Percentiles rank a stretch among this genome's conserved stretches.
Evolutionary conservation across 2,113 vertebrate genomes (phyloP).

Genomic region (Tenebrosternarchus preto): DNA sequence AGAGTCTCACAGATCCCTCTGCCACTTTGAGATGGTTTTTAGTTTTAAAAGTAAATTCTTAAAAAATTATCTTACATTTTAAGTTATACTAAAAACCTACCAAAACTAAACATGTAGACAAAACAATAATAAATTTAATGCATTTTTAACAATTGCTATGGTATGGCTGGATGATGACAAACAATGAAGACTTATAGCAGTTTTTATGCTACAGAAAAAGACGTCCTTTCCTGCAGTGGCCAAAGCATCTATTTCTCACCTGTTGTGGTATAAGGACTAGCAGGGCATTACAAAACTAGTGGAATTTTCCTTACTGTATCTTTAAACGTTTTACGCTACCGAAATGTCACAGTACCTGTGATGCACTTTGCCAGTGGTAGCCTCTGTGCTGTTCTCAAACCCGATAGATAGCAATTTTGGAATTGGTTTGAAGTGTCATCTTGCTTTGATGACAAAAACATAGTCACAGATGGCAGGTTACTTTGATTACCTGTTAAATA

Average conservation of each 20-base stretch:
- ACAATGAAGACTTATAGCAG: no score
- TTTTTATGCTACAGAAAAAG: not conserved
- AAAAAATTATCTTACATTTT: no score
- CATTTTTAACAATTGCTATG: no score
- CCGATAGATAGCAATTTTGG: not conserved
- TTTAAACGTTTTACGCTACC: not conserved
- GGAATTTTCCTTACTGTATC: not conserved
- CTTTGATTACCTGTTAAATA: slow-evolving; percentile 65
- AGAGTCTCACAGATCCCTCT: no score
- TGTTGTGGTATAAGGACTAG: not conserved
- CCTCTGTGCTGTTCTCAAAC: not conserved
- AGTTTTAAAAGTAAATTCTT: no score
- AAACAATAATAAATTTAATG: not conserved
- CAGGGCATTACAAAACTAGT: not conserved
- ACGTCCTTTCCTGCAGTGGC: not conserved
- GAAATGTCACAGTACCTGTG: not conserved
- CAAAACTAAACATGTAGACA: not conserved
- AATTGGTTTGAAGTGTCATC: slow-evolving; percentile 4
- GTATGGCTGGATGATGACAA: no score
- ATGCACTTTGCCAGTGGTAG: not conserved
- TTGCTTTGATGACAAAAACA: slow-evolving; percentile 42
- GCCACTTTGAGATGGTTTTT: no score
- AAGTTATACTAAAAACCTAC: no score
- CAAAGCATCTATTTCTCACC: not conserved
- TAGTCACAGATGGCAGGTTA: slow-evolving; percentile 59